Percentiles rank a stretch among this genome's conserved stretches.
Evolutionary conservation across 2,797 vertebrate species (phyloP).

Genomic region (Cynodonichthys magdalenae): DNA sequence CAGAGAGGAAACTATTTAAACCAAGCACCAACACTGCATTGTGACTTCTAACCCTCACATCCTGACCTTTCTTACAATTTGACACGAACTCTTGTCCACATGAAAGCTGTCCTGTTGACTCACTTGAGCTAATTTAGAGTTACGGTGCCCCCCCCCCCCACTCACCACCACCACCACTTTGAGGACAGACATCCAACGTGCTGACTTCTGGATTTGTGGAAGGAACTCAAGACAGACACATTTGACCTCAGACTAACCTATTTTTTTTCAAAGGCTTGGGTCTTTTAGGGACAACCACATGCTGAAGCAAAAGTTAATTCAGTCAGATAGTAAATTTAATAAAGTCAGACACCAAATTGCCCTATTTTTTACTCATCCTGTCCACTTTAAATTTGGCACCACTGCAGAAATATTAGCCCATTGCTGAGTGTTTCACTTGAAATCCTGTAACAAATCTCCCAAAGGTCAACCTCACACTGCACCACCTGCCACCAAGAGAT

Average conservation of each 20-base stretch:
- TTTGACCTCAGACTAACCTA: constrained; percentile 19
- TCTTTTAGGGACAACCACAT: neutral
- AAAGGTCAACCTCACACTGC: constrained; percentile 61
- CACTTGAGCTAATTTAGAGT: constrained; percentile 71
- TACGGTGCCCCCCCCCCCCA: constrained; percentile 45
- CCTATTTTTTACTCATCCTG: constrained; percentile 4
- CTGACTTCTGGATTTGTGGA: constrained; percentile 40
- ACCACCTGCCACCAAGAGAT: constrained; percentile 69
- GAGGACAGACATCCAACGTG: constrained; percentile 61
- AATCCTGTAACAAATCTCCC: constrained; percentile 61
- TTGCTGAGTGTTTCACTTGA: constrained; percentile 35
- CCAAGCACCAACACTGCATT: constrained; percentile 66
- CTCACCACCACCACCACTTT: constrained; percentile 42
- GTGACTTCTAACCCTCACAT: constrained; percentile 67
- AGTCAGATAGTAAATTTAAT: neutral
- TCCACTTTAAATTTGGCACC: constrained; percentile 1
- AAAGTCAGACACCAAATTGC: constrained; percentile 1
- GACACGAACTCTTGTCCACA: constrained; percentile 71
- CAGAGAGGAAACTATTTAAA: constrained; percentile 77
- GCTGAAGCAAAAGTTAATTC: neutral
- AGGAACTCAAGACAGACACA: constrained; percentile 39
- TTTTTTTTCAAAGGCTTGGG: constrained; percentile 5
- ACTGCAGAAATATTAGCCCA: constrained; percentile 42
- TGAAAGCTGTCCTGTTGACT: constrained; percentile 76
- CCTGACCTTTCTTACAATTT: constrained; percentile 73